phyloP scores from a whole-genome alignment of 2,888 invertebrate species.

The Eupithecia inturbata region DNA sequence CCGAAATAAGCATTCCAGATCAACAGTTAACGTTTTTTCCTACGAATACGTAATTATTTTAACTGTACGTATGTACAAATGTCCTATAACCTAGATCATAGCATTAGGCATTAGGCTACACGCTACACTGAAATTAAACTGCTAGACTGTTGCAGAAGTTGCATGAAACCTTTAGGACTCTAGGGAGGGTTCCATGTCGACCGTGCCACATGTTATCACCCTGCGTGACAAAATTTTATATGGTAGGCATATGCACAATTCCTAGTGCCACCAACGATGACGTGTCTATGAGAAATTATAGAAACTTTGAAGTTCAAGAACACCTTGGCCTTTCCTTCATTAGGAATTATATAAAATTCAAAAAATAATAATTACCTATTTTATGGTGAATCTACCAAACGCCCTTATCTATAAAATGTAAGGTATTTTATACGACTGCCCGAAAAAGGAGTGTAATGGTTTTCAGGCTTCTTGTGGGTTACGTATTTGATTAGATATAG shows the following conservation, averaged over 20 bases:
- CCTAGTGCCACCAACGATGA: slow-evolving; percentile 31
- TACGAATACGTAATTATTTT: not conserved
- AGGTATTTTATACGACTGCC: not conserved
- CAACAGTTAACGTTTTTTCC: not conserved
- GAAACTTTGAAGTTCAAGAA: slow-evolving; percentile 32
- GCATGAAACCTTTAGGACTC: not conserved
- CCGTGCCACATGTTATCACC: not conserved
- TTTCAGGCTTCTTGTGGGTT: not conserved
- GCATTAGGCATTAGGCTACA: too few relatives aligned
- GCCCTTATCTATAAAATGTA: not conserved
- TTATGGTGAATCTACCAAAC: too few relatives aligned
- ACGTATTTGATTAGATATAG: too few relatives aligned
- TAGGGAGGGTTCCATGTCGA: not conserved
- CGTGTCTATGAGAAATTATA: slow-evolving; percentile 39
- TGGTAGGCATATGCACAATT: slow-evolving; percentile 18
- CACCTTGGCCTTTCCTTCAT: slow-evolving; percentile 38
- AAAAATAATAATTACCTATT: not conserved
- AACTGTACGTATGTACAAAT: too few relatives aligned
- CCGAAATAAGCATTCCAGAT: not conserved
- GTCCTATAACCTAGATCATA: too few relatives aligned
- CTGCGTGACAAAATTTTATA: slow-evolving; percentile 20
- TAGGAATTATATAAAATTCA: not conserved
- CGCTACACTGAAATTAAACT: too few relatives aligned
- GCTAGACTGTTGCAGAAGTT: not conserved
- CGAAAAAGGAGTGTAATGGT: not conserved